phyloP scores from a whole-genome alignment of 1,140 invertebrate species.

The Aradophagus sp. region DNA sequence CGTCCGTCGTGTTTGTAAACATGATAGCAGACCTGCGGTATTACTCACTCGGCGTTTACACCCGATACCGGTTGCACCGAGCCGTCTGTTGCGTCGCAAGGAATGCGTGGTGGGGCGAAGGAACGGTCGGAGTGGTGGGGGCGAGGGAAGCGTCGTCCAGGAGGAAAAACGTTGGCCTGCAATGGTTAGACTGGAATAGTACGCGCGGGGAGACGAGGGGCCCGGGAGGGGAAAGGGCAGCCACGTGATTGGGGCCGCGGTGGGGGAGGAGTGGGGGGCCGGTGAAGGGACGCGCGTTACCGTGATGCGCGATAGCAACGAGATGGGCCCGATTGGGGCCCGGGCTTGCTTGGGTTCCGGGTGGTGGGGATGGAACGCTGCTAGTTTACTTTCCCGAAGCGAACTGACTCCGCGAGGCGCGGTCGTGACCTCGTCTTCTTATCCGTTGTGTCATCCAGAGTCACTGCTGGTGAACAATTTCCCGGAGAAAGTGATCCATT shows the following conservation, averaged over 20 bases:
- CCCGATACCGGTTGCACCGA: slow-evolving; percentile 60
- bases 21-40: slow-evolving; percentile 60
- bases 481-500: neutral
- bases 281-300: slow-evolving; percentile 30
- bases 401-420: slow-evolving; percentile 68
- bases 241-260: neutral
- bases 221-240: neutral
- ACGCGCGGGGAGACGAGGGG: neutral
- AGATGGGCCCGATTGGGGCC: slow-evolving; percentile 31
- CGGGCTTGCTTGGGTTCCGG: slow-evolving; percentile 28
- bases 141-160: slow-evolving; percentile 13
- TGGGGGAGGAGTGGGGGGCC: slow-evolving; percentile 14
- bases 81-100: slow-evolving; percentile 20
- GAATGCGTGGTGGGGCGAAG: neutral
- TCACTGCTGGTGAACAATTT: neutral
- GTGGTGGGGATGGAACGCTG: slow-evolving; percentile 74
- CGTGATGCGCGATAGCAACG: slow-evolving; percentile 48
- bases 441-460: slow-evolving; percentile 45
- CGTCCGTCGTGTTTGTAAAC: slow-evolving; percentile 68
- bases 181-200: slow-evolving; percentile 36
- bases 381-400: slow-evolving; percentile 74
- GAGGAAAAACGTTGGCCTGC: slow-evolving; percentile 28
- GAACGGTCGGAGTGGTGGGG: neutral
- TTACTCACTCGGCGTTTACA: slow-evolving; percentile 65
- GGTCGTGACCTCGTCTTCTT: slow-evolving; percentile 67